A percentile compares a stretch with the other conserved stretches of the same genome.
Conservation (phyloP, 2,113 vertebrate species). For the Phrynosoma blainvillii region DNA sequence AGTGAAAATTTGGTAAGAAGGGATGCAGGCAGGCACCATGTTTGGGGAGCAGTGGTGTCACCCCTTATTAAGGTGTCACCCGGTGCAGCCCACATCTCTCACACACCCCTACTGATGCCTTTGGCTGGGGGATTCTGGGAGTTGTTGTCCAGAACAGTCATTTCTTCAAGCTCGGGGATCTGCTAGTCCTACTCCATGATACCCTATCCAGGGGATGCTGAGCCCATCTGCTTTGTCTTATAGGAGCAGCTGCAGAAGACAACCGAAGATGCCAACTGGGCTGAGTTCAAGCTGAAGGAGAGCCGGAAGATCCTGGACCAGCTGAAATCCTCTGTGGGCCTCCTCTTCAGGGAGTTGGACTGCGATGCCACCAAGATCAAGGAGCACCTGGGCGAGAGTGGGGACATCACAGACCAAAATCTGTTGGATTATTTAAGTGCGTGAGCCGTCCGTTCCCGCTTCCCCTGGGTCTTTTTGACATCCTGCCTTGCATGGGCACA, state of each 20-base stretch:
- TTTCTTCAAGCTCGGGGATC: too few relatives aligned
- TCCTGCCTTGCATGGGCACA: too few relatives aligned
- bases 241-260: conserved; percentile 63
- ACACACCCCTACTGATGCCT: too few relatives aligned
- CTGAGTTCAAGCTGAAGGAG: conserved; percentile 41
- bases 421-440: conserved; percentile 69
- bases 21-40: too few relatives aligned
- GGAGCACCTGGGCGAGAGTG: conserved; percentile 60
- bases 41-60: background rate
- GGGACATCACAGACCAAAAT: conserved; percentile 57
- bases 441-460: background rate
- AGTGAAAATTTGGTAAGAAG: too few relatives aligned
- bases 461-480: background rate
- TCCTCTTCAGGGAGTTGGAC: conserved; percentile 42
- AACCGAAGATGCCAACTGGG: conserved; percentile 26
- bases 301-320: conserved; percentile 48
- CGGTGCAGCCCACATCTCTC: too few relatives aligned
- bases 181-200: background rate
- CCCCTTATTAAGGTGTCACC: too few relatives aligned
- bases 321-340: conserved; percentile 38
- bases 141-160: background rate
- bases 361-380: conserved; percentile 29
- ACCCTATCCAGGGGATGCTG: background rate
- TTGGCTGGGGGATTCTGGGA: background rate
- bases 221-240: background rate